Evolutionary conservation across 2,888 invertebrate genomes (phyloP), one percentile per base, ranked within the genome.

Genomic region (Carcina quercana): DNA sequence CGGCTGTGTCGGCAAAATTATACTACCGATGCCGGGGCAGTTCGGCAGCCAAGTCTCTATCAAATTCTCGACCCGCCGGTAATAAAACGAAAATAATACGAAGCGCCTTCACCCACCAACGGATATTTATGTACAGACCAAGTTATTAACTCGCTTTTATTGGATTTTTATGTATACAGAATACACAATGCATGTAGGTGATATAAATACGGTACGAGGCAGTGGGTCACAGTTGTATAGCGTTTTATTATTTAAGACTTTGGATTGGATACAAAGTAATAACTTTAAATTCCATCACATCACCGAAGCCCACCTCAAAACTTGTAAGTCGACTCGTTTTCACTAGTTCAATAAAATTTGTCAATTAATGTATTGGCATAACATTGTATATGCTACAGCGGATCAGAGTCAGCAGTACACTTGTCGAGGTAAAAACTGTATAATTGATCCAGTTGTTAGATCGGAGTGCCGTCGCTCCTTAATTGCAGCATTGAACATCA

Each of bases 21-120:
- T 68, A 72, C 70, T 61, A 59, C 55, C 61, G 58, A 59, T 56
- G 60, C 55, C 61, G 58, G 59, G 57, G 59, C 65, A 62, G 58
- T 67, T 60, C 61, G 51, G 59, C 60, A 67, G 73, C 74, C 72
- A 74, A 75, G 71, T 69, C 70, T 71, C 69, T 73, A 73, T 75
- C 70, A 71, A 74, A 71, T 65, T 69, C 65, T 59, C 67, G 54
- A 59, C 54, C 58, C 59, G 59, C 50, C 54, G 59, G 67, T 68
- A 73, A 74, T 76, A 75, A 75, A 75, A 75, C 47, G 66, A 68
- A 75, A 74, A 75, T 71, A 71, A 73, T 71, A 68, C 61, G 59
- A 51, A 65, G 50, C 56, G 56, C 54, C 60, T 61, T 49, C 53
- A 45, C 50, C 53, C 52, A 50, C 55, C 55, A 47, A 35, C 50